Conservation (phyloP, 2,888 invertebrate species). For the Campopleginae sp. region DNA sequence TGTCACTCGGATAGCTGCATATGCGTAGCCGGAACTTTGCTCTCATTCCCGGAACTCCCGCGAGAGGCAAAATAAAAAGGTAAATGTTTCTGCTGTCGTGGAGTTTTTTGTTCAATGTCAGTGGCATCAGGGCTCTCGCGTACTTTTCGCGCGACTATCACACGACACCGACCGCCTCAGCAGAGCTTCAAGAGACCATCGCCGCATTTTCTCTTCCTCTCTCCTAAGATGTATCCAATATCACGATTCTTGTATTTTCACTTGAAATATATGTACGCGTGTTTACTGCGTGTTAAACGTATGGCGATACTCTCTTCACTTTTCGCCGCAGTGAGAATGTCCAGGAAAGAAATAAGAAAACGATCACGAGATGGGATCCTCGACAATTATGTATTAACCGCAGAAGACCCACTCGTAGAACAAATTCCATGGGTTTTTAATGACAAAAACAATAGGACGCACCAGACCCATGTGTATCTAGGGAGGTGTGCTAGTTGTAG, state of each 20-base stretch:
- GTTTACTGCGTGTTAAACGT: conserved; percentile 60
- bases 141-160: conserved; percentile 61
- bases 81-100: conserved; percentile 75
- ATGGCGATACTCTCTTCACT: conserved; percentile 18
- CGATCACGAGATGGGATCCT: not conserved
- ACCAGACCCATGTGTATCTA: too few species aligned
- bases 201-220: not conserved
- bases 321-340: conserved; percentile 16
- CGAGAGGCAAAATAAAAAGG: conserved; percentile 46
- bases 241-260: conserved; percentile 63
- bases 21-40: conserved; percentile 77
- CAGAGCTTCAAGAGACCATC: conserved; percentile 16
- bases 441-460: too few species aligned
- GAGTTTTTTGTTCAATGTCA: conserved; percentile 76
- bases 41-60: conserved; percentile 78
- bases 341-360: conserved; percentile 5
- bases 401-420: not conserved
- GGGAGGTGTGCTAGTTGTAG: too few species aligned
- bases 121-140: conserved; percentile 55
- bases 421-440: not conserved
- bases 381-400: not conserved
- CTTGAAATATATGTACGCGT: conserved; percentile 55
- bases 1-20: conserved; percentile 73
- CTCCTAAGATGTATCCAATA: conserved; percentile 63
- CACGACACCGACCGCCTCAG: conserved; percentile 54